These are phyloP conservation scores for Edolisoma coerulescens DNA, from an alignment of 2,113 vertebrate species.

Conservation along the genomic window DNA sequence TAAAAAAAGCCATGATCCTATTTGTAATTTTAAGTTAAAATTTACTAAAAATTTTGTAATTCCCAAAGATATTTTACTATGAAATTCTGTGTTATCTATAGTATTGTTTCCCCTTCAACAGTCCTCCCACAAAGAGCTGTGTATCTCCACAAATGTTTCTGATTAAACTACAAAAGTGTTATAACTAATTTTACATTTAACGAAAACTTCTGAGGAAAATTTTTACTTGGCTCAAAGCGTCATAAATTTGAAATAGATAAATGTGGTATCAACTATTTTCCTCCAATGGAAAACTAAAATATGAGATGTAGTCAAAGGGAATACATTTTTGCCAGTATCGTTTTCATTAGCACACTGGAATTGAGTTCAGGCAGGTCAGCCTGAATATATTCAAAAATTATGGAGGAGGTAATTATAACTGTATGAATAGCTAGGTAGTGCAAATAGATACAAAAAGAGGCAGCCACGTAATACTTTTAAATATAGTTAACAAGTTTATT, in stretches of 20 bases:
- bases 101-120: rapidly evolving
- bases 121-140: not conserved
- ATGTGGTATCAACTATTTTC: not conserved
- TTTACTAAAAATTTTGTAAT: not conserved
- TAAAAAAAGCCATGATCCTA: not conserved
- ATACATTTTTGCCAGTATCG: not conserved
- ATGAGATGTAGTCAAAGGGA: not conserved
- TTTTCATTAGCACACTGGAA: not conserved
- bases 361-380: not conserved
- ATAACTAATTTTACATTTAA: not conserved
- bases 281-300: not conserved
- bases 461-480: not conserved
- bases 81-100: not conserved
- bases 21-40: not conserved
- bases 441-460: not conserved
- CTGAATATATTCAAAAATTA: not conserved
- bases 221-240: not conserved
- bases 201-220: not conserved
- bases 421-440: not conserved
- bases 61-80: not conserved
- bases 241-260: not conserved
- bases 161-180: not conserved
- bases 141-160: not conserved
- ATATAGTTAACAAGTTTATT: not conserved
- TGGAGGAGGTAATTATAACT: not conserved